These are phyloP conservation scores for Phrynocephalus vlangalii DNA, from an alignment of 2,797 vertebrate genomes.

Conservation along the genomic window DNA sequence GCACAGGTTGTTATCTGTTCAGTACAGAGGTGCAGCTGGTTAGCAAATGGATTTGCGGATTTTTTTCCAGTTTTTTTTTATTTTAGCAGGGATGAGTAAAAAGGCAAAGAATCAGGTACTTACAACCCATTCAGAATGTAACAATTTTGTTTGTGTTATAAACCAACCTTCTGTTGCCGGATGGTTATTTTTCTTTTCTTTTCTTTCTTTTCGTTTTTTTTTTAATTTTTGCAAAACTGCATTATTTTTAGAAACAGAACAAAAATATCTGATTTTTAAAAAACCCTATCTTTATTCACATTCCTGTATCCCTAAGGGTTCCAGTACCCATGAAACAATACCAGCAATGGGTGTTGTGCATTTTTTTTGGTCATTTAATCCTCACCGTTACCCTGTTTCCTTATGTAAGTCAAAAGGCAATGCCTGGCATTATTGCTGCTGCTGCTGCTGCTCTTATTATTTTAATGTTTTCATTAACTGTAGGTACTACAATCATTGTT, in stretches of 20 bases:
- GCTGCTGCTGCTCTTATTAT: conserved; percentile 46
- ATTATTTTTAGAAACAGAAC: conserved; percentile 95
- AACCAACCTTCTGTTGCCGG: conserved; percentile 89
- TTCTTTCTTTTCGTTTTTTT: conserved; percentile 17
- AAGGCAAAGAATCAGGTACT: conserved; percentile 98
- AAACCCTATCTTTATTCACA: conserved; percentile 92
- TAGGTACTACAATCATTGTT: conserved; percentile 31
- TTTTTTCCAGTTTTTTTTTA: conserved; percentile 87
- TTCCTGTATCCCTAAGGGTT: conserved; percentile 92
- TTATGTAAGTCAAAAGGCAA: conserved; percentile 79
- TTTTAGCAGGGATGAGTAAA: conserved; percentile 96
- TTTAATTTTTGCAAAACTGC: conserved; percentile 80
- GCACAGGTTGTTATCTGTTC: conserved; percentile 99
- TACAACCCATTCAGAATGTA: conserved; percentile 94
- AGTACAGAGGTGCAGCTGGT: conserved; percentile 99
- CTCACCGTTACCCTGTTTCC: conserved; percentile 75
- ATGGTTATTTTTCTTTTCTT: background rate
- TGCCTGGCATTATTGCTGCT: conserved; percentile 67
- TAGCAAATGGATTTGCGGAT: conserved; percentile 99
- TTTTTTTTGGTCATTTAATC: conserved; percentile 76
- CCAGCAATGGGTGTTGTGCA: conserved; percentile 79
- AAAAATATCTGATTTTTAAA: conserved; percentile 85
- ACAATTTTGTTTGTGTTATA: conserved; percentile 90
- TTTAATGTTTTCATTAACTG: conserved; percentile 50
- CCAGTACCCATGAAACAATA: conserved; percentile 86